Conservation (phyloP, 1,140 invertebrate species). For the Drosophila pseudoananassae region DNA sequence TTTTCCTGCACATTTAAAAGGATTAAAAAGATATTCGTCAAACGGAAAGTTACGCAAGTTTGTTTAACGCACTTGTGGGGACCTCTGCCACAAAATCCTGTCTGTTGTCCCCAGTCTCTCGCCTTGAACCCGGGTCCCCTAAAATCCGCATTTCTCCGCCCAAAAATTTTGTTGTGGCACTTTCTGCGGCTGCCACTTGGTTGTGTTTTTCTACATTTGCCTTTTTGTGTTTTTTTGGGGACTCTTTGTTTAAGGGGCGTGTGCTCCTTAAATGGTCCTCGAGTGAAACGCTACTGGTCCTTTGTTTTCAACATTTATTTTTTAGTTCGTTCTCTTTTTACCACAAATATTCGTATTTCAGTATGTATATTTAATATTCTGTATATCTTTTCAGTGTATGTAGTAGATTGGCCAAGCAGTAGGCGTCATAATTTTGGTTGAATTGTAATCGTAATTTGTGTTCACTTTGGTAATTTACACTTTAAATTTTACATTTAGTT, state of each 20-base stretch:
- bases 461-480: slow-evolving; percentile 37
- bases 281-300: slow-evolving; percentile 40
- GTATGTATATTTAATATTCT: slow-evolving; percentile 64
- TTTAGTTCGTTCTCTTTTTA: slow-evolving; percentile 71
- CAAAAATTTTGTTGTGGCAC: slow-evolving; percentile 22
- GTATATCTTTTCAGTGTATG: slow-evolving; percentile 63
- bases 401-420: slow-evolving; percentile 73
- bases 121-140: not conserved
- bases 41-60: slow-evolving; percentile 71
- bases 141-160: not conserved
- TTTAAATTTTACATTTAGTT: slow-evolving; percentile 44
- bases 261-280: slow-evolving; percentile 23
- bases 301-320: slow-evolving; percentile 82
- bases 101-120: slow-evolving; percentile 17
- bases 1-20: slow-evolving; percentile 78
- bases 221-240: slow-evolving; percentile 20
- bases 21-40: slow-evolving; percentile 82
- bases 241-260: slow-evolving; percentile 37
- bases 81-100: slow-evolving; percentile 33
- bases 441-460: slow-evolving; percentile 51
- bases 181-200: slow-evolving; percentile 47
- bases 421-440: slow-evolving; percentile 70
- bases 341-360: slow-evolving; percentile 79
- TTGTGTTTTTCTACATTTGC: slow-evolving; percentile 52
- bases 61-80: slow-evolving; percentile 47